Evolutionary conservation across 2,113 vertebrate species (phyloP).

Genomic region (Macrotis lagotis): DNA sequence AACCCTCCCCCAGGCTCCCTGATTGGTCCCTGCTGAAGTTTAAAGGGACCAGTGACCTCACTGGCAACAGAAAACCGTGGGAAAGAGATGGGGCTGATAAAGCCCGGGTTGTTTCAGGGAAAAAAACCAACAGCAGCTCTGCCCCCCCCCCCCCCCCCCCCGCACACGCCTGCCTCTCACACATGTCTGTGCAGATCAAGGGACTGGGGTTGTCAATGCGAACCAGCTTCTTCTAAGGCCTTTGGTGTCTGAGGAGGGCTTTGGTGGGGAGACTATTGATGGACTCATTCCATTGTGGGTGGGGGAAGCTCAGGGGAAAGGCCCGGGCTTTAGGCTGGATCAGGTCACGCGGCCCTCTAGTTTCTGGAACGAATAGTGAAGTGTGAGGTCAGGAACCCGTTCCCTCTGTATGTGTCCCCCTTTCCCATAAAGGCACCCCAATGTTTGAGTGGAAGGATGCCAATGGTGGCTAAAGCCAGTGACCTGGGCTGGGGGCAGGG

Average conservation of each 20-base stretch:
- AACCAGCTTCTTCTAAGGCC: neutral
- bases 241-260: neutral
- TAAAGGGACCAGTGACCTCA: conserved; percentile 82
- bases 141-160: conserved; percentile 53
- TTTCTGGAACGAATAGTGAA: neutral
- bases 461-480: neutral
- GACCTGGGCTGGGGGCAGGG: neutral
- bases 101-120: conserved; percentile 80
- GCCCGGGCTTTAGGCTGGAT: conserved; percentile 21
- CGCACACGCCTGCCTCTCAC: conserved; percentile 58
- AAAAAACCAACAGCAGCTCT: conserved; percentile 79
- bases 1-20: conserved; percentile 57
- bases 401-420: neutral
- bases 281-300: fast-evolving
- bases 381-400: neutral
- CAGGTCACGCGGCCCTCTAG: neutral
- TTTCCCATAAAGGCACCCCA: neutral
- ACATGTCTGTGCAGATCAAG: conserved; percentile 68
- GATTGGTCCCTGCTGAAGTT: conserved; percentile 70
- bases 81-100: conserved; percentile 82
- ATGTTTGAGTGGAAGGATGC: neutral
- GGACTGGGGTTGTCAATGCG: conserved; percentile 4
- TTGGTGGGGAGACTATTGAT: conserved; percentile 15
- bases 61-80: conserved; percentile 83
- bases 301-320: fast-evolving